phyloP scores from a whole-genome alignment of 2,888 invertebrate species.

The Pseudococcus viburni region DNA sequence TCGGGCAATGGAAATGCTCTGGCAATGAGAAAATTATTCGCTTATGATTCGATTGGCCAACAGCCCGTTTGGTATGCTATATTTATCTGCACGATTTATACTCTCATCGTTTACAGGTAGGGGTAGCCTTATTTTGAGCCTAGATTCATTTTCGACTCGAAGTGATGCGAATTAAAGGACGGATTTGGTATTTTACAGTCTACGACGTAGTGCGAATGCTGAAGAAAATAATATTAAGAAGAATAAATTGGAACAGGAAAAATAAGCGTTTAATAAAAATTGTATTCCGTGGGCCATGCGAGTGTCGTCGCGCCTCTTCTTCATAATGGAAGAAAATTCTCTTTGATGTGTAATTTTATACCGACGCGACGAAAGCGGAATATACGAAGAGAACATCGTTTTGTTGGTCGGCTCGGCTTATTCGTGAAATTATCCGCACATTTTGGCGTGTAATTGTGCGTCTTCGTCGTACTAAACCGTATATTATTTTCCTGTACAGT shows the following conservation, averaged over 20 bases:
- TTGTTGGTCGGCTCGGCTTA: neutral
- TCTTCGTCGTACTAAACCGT: neutral
- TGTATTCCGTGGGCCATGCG: neutral
- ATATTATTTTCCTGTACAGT: neutral
- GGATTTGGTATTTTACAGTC: neutral
- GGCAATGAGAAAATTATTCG: no score
- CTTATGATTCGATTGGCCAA: no score
- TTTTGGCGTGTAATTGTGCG: conserved; percentile 16
- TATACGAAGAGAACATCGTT: neutral
- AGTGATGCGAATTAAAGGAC: neutral
- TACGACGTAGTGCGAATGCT: neutral
- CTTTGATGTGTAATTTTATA: neutral
- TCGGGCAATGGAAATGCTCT: no score
- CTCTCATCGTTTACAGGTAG: no score
- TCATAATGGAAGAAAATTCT: conserved; percentile 18
- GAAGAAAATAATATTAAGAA: neutral
- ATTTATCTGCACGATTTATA: no score
- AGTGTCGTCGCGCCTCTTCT: neutral
- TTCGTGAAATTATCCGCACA: conserved; percentile 25
- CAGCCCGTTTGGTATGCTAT: no score
- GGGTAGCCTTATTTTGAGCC: no score
- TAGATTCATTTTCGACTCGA: neutral
- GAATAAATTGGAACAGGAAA: neutral
- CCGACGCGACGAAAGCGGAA: neutral
- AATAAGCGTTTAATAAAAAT: neutral